Base-by-base conservation (phyloP, 2,797 vertebrate genomes). In the Tauraco hartlaubi region DNA sequence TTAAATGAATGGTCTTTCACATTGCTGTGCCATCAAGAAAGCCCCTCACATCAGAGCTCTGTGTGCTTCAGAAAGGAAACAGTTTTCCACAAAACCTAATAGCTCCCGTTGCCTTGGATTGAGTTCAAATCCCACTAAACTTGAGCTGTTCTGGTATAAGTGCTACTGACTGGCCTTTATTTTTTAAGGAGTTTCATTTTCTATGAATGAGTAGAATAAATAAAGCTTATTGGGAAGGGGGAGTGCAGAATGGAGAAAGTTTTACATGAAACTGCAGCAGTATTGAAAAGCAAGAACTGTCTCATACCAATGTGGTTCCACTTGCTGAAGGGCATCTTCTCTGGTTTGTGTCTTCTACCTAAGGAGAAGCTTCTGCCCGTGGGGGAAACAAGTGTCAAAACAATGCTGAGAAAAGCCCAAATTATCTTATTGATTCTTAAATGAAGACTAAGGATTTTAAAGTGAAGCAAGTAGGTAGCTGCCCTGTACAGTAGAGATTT, bases 261-360 rank as follows among this genome's bases (percentile, higher is more conserved):
- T 58, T 58, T 13, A 6, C 14, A 6, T 35, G n/a, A n/a, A 44
- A 6, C 29, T 39, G 37, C 19, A 31, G 79, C 12, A 19, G 16
- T 4, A 8, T 3, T 48, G 26, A 33, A 33, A 64, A 82, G 26
- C 23, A 48, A n/a, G 41, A 77, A 16, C 9, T 39, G 23, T 20
- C 18, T 43, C 1, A 0, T 55, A 9, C 25, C 33, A 8, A 33
- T 2, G 22, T n/a, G 61, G 22, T 10, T 68, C 1, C 2, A 4
- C 56, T 46, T 62, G 29, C 33, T 49, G 58, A 56, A 61, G 33
- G 62, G 22, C 37, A 14, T 26, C 67, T 54, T 54, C 33, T 21
- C 16, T 28, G 16, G 5, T 46, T 83, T 75, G 54, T 12, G 5
- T 29, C 23, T 15, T 51, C 15, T 56, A 0, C 10, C 31, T 12